phyloP scores from a whole-genome alignment of 2,797 vertebrate species.

The Ptychobarbus kaznakovi region DNA sequence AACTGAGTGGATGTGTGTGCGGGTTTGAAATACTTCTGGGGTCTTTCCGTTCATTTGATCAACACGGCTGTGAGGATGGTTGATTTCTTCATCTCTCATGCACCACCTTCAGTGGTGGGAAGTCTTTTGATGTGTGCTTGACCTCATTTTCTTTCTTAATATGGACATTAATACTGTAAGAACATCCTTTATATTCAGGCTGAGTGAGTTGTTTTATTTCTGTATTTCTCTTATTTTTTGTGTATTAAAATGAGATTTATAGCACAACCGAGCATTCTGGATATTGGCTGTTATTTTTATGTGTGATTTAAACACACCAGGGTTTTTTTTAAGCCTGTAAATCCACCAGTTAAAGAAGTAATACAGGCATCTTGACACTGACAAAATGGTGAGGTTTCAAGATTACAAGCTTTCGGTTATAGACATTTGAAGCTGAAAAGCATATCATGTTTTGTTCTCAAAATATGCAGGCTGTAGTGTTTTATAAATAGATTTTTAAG shows the following conservation, averaged over 20 bases:
- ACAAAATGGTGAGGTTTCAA: neutral
- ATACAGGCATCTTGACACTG: slow-evolving; percentile 8
- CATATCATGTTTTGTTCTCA: slow-evolving; percentile 13
- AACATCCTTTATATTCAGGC: slow-evolving; percentile 48
- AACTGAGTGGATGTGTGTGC: slow-evolving; percentile 23
- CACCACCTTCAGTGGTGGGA: slow-evolving; percentile 31
- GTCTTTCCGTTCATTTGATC: slow-evolving; percentile 26
- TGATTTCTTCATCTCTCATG: slow-evolving; percentile 47
- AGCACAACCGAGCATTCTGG: slow-evolving; percentile 36
- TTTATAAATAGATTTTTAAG: slow-evolving; percentile 28
- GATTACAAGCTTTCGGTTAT: slow-evolving; percentile 8
- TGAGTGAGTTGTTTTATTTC: slow-evolving; percentile 22
- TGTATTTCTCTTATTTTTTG: slow-evolving; percentile 22
- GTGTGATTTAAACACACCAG: neutral
- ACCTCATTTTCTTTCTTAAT: slow-evolving; percentile 28
- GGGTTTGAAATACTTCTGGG: neutral
- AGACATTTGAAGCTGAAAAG: slow-evolving; percentile 1
- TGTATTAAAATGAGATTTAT: slow-evolving; percentile 47
- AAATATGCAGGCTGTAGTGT: slow-evolving; percentile 8
- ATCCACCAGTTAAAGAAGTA: slow-evolving; percentile 9
- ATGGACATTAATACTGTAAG: slow-evolving; percentile 40
- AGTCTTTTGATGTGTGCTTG: slow-evolving; percentile 34
- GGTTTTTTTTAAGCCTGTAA: neutral
- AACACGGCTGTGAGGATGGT: slow-evolving; percentile 38
- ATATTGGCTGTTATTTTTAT: slow-evolving; percentile 25